phyloP scores from a whole-genome alignment of 2,797 vertebrate species.

The Nasua narica region DNA sequence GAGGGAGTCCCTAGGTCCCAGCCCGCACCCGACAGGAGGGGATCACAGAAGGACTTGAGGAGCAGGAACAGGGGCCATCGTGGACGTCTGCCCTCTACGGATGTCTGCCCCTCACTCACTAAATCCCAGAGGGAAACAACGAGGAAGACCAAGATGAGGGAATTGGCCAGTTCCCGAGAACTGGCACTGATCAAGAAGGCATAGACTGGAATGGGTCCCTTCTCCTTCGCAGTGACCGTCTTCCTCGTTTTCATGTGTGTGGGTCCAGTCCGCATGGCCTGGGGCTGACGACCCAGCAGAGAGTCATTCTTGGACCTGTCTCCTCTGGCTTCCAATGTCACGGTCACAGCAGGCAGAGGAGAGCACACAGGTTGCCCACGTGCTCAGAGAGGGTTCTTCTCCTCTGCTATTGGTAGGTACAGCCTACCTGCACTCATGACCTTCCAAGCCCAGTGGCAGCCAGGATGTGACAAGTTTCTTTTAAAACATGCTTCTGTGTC shows the following conservation, averaged over 20 bases:
- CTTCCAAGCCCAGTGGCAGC: neutral
- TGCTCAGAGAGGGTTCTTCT: accelerated
- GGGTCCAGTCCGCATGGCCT: accelerated
- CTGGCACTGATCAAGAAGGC: no score
- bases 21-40: accelerated
- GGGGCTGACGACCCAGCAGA: no score
- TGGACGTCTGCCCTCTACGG: neutral
- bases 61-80: accelerated
- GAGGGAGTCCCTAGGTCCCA: neutral
- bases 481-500: neutral
- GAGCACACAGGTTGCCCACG: accelerated
- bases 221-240: accelerated
- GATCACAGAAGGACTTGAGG: accelerated
- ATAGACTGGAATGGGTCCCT: neutral
- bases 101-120: neutral
- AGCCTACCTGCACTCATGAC: neutral
- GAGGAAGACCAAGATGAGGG: neutral
- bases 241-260: accelerated
- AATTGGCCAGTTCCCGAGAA: neutral
- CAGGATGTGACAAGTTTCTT: neutral
- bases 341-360: accelerated
- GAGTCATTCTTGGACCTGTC: accelerated
- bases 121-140: no score
- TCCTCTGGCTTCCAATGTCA: neutral
- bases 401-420: accelerated